phyloP scores from a whole-genome alignment of 30 jellyfish, hydroid and myxozoan species.

The Hydractinia echinata region DNA sequence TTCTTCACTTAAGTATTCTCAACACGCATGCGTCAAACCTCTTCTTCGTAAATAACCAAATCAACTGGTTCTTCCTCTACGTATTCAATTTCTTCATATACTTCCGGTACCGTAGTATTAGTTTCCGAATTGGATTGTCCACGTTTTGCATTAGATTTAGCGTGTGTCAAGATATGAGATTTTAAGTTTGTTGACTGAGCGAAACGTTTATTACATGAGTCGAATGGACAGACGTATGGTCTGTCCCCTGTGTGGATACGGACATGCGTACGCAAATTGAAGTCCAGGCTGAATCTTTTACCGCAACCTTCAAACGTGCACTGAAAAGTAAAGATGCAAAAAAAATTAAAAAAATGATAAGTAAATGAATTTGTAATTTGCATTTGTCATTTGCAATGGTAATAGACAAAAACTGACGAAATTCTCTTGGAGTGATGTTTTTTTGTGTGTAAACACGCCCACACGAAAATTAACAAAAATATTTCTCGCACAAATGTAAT shows the following conservation, averaged over 20 bases:
- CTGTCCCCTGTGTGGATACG: conserved; percentile 99
- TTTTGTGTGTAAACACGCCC: too few species aligned
- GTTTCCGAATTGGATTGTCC: not conserved
- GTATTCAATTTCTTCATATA: not conserved
- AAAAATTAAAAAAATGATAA: not conserved
- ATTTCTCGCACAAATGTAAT: too few species aligned
- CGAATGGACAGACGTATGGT: conserved; percentile 98
- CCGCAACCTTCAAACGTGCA: conserved; percentile 99
- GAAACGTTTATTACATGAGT: conserved; percentile 88
- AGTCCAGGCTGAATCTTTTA: conserved; percentile 92
- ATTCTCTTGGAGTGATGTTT: not conserved
- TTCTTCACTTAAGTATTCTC: too few species aligned
- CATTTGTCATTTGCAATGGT: not conserved
- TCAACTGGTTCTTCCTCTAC: conserved; percentile 32
- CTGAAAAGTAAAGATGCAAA: conserved; percentile 30
- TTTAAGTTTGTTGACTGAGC: conserved; percentile 98
- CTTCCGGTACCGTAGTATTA: not conserved
- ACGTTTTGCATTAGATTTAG: conserved; percentile 85
- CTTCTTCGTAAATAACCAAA: conserved; percentile 27
- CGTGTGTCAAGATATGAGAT: conserved; percentile 94
- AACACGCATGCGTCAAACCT: not conserved
- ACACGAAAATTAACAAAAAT: too few species aligned
- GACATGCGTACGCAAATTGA: conserved; percentile 96
- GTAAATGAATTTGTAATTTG: too few species aligned
- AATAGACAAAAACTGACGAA: not conserved